Percentiles rank a stretch among this genome's conserved stretches.
phyloP scores from a whole-genome alignment of 2,113 vertebrate genomes.

The Boleophthalmus pectinirostris region DNA sequence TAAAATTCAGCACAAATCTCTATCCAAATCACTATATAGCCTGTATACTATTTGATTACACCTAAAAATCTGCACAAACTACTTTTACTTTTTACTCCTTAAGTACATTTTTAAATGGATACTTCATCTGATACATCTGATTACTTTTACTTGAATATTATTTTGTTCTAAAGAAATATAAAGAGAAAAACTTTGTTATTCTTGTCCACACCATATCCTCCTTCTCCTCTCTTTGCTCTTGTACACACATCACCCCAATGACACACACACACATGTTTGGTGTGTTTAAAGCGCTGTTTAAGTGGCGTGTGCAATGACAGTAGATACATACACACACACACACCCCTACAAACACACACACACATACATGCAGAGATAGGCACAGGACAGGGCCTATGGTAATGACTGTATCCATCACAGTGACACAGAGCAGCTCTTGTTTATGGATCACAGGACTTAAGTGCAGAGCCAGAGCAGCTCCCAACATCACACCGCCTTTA shows the following conservation, averaged over 20 bases:
- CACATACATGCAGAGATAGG: background rate
- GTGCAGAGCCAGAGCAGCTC: slow-evolving; percentile 45
- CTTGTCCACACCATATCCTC: background rate
- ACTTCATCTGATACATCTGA: too few relatives aligned
- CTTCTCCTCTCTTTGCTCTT: too few relatives aligned
- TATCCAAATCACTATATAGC: too few relatives aligned
- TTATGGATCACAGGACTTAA: slow-evolving; percentile 69
- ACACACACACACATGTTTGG: background rate
- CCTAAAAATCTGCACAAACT: too few relatives aligned
- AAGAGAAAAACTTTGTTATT: background rate
- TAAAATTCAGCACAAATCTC: too few relatives aligned
- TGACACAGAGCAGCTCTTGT: slow-evolving; percentile 60
- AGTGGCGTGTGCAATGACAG: slow-evolving; percentile 12
- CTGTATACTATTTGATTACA: too few relatives aligned
- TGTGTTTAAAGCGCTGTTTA: slow-evolving; percentile 4
- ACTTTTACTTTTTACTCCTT: too few relatives aligned
- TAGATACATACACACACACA: background rate
- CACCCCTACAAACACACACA: background rate
- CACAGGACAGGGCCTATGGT: slow-evolving; percentile 27
- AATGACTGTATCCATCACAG: slow-evolving; percentile 68
- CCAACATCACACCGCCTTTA: slow-evolving; percentile 63
- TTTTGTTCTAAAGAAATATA: too few relatives aligned
- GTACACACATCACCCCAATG: background rate
- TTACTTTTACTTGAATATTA: too few relatives aligned
- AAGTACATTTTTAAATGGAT: too few relatives aligned